Evolutionary conservation across 1,140 invertebrate genomes (phyloP), one percentile per base, ranked within the genome.

Genomic region (Bactericera cockerelli): DNA sequence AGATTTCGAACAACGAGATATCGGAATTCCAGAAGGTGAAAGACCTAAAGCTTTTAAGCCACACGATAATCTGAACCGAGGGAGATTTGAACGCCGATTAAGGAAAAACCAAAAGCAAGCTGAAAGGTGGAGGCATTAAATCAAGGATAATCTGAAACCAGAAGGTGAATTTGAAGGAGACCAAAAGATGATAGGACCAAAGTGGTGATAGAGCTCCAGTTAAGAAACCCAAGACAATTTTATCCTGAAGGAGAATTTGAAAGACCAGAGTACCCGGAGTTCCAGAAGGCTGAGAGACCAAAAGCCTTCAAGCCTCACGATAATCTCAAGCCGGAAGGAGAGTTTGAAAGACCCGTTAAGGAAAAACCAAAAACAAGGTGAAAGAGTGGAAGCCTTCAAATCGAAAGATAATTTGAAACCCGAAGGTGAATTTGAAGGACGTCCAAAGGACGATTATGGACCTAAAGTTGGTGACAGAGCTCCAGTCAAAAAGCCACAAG

Each of bases 11-110:
- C 66, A 64, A 61, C 68, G 74, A 61, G 74, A 74, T 54, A 16
- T 56, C 67, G 1, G 64, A 66, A 36, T 13, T 56, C 21, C n/a
- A 36, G 11, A 58, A 58, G 16, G 67, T 62, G 1, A 81, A 83
- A 62, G 69, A 60, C 66, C 70, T 67, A 4, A 66, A 61, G 33
- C 68, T 61, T 54, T 65, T 13, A 68, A 70, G 66, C 77, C n/a
- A n/a, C n/a, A n/a, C n/a, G n/a, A 81, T 80, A 65, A 60, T 82
- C 0, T 69, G 67, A 55, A 72, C 75, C 79, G 81, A 69, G 80
- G 81, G 1, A 72, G 76, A 0, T 83, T 82, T 62, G 71, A 78
- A 63, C 68, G 70, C 14, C 61, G 63, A 0, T 65, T 67, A 57
- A 70, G 13, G 22, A 42, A 77, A 65, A 68, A 72, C 56, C 73